phyloP scores from a whole-genome alignment of 2,797 vertebrate genomes.

The Tachyglossus aculeatus region DNA sequence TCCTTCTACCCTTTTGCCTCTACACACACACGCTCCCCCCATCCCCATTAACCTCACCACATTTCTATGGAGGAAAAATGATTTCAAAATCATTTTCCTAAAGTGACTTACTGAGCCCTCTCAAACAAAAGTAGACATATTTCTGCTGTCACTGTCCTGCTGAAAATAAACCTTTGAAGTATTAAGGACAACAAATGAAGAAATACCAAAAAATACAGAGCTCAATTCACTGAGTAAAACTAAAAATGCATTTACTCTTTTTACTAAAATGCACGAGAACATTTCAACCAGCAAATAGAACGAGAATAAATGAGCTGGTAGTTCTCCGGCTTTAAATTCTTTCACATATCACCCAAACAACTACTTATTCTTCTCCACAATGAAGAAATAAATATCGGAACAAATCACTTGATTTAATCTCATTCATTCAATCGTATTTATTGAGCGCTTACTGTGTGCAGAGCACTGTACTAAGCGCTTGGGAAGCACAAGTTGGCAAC shows the following conservation, averaged over 20 bases:
- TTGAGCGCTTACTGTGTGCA: too few species aligned
- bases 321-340: background rate
- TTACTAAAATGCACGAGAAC: slow-evolving; percentile 48
- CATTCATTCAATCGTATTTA: too few species aligned
- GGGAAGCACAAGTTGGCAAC: too few species aligned
- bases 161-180: slow-evolving; percentile 60
- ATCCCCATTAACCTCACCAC: slow-evolving; percentile 6
- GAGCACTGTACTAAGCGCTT: too few species aligned
- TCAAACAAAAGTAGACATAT: slow-evolving; percentile 29
- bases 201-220: slow-evolving; percentile 67
- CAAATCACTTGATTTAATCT: too few species aligned
- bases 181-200: slow-evolving; percentile 60
- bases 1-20: slow-evolving; percentile 5
- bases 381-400: background rate
- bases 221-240: slow-evolving; percentile 45
- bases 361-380: background rate
- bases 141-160: slow-evolving; percentile 43
- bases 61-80: slow-evolving; percentile 37
- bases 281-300: slow-evolving; percentile 51
- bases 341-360: background rate
- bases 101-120: slow-evolving; percentile 37
- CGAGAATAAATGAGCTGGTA: slow-evolving; percentile 37
- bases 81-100: slow-evolving; percentile 51
- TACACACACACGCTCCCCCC: background rate
- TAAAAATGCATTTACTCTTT: slow-evolving; percentile 54